phyloP scores from a whole-genome alignment of 37 sponge, comb jelly and placozoan species.

The Hormiphora californensis region DNA sequence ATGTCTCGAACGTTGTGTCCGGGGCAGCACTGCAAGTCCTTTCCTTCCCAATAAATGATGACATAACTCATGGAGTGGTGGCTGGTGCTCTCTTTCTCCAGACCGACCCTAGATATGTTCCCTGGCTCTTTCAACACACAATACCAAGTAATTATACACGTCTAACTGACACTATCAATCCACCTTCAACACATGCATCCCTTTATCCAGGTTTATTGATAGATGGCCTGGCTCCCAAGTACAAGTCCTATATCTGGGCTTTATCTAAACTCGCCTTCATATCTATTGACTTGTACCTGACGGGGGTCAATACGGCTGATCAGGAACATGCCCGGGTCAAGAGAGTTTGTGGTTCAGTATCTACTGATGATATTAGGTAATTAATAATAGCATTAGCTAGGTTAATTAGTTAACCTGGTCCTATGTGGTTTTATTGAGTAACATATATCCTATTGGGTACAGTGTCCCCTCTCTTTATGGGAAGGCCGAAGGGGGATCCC shows the following conservation, averaged over 20 bases:
- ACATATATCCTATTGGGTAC: too few relatives aligned
- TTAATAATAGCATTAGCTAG: too few relatives aligned
- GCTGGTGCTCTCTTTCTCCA: neutral
- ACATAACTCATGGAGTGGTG: neutral
- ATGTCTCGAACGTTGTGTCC: neutral
- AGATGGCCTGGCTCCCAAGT: neutral
- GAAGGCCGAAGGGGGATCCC: too few relatives aligned
- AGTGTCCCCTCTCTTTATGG: too few relatives aligned
- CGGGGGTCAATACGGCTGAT: too few relatives aligned
- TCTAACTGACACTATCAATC: too few relatives aligned
- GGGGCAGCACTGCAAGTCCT: neutral
- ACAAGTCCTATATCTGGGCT: constrained; percentile 14
- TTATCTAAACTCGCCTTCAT: neutral
- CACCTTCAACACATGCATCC: too few relatives aligned
- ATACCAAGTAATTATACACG: neutral
- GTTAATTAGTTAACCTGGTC: too few relatives aligned
- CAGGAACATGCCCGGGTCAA: too few relatives aligned
- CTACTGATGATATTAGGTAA: too few relatives aligned
- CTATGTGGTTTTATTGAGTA: too few relatives aligned
- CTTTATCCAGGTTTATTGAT: neutral
- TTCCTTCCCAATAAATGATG: neutral
- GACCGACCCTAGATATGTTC: constrained; percentile 29
- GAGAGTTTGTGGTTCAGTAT: too few relatives aligned
- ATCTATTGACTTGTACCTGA: constrained; percentile 4
- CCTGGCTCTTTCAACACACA: constrained; percentile 1